Evolutionary conservation across 2,888 invertebrate species (phyloP), one percentile per base, ranked within the genome.

Genomic region (Pyrocoelia pectoralis): DNA sequence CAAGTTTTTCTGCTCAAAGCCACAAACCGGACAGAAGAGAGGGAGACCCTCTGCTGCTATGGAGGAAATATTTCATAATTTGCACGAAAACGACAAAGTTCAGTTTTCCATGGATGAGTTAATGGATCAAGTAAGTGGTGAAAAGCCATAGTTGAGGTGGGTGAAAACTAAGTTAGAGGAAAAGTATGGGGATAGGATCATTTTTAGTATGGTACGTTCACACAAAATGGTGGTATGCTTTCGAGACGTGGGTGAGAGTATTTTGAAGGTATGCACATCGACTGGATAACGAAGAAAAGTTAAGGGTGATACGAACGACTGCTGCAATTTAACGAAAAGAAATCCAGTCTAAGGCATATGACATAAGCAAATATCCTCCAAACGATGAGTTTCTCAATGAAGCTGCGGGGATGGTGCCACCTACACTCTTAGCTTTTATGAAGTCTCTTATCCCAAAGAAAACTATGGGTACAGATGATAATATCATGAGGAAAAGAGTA

Each of bases 201-300:
- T 51, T 29, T 29, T 51, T 29, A 51, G 51, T 51, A 24, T 1
- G 51, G 14, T 51, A 51, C 51, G 51, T 51, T 29, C 13, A 2
- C 51, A 51, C 29, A 51, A 51, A 29, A 51, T 24, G 14, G 52
- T 52, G 8, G 14, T 52, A 14, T 52, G 52, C 38, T 52, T 52
- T 52, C 3, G 17, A 33, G 38, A 52, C 13, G 33, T 52, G 13
- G 52, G 52, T 52, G 33, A 52, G 33, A 52, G 15, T 13, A 15
- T 52, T 24, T 33, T 52, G 33, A 52, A 52, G 52, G 52, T 52
- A 52, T 33, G 33, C 14, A 12, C 1, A 2, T 29, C 33, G 52
- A 52, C 14, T 5, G 12, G 14, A 29, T 1, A 52, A 12, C 14
- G 33, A 52, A 33, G 15, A 52, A 33, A 5, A 10, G 1, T 9